Base-by-base conservation (phyloP, 2,888 invertebrate species). In the Microchrysa polita region DNA sequence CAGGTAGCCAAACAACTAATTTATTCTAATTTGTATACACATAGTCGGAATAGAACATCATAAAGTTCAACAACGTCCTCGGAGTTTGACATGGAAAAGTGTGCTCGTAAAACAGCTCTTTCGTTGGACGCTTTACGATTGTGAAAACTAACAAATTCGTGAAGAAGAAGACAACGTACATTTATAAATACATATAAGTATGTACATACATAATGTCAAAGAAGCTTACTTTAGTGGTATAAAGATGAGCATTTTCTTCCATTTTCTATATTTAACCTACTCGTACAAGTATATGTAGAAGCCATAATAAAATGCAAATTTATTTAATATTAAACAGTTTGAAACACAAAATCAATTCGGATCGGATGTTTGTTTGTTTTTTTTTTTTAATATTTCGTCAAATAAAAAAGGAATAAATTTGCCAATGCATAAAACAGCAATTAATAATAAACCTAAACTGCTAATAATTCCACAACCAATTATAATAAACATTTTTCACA, bases 401-500 rank as follows among this genome's bases (percentile, higher is more conserved):
- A 12, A 5, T 55, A 22, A 55, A 23, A 59, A 20, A 22, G 20
- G 27, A 59, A 23, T 59, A 59, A 59, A 61, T 61, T 40, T 40
- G n/a, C 14, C 18, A 34, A 40, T 61, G 34, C 61, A 61, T 61
- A 61, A 61, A 61, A 34, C 34, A 61, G 16, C 40, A 61, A 61
- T 61, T 61, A 61, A 61, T 61, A 34, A 61, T 27, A 34, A 40
- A n/a, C 61, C 61, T 59, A 61, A 61, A 61, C 16, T 61, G 61
- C 23, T 61, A 34, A 61, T 61, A 61, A 61, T 40, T 14, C 40
- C 40, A 7, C 27, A 40, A 40, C 40, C 61, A 52, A 67, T 67
- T 52, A 67, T 27, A 67, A 52, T 67, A 67, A 48, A 44, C 65
- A 65, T 67, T 67, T 67, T 67, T 67, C 67, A 67, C 67, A 67